Base-by-base conservation (phyloP, 2,797 vertebrate species). In the Sebastes flavidus region DNA sequence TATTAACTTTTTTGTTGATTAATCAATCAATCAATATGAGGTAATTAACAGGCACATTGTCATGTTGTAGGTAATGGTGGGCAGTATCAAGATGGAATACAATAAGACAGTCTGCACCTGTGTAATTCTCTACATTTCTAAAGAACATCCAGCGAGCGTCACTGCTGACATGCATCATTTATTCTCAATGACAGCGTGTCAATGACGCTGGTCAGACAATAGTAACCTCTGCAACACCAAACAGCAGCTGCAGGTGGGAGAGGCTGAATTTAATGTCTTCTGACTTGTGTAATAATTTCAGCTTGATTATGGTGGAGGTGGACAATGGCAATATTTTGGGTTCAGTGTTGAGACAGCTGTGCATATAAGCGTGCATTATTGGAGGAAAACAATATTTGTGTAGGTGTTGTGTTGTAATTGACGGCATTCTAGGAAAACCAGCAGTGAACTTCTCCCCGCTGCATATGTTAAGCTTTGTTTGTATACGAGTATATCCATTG, bases 41-140 rank as follows among this genome's bases (percentile, higher is more conserved):
- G 42, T 9, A 60, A 46, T 38, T 5, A 52, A 30, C 5, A 49
- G 32, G 22, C 3, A 22, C 10, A 68, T 67, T 4, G n/a, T 25
- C n/a, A 56, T 8, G 2, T 14, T 38, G 16, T 25, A 11, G 9
- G 7, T 54, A 32, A 58, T 38, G 22, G 46, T 55, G 3, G 14
- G 5, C 24, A 52, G 22, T 49, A 22, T 5, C 29, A 46, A 4
- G 1, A 22, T 22, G 13, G 22, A 18, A 6, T 32, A 22, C 38
- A 66, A 61, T 25, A 27, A 20, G n/a, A 56, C 27, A 72, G 63
- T 12, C 25, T 49, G 42, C 71, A 52, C 54, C 13, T 62, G 34
- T 61, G 27, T 63, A 38, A 73, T 62, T 66, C 14, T 69, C 82
- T 71, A 59, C 76, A 65, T 56, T 71, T 82, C 29, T 42, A 36